A percentile compares a stretch with the other conserved stretches of the same genome.
Conservation (phyloP, 2,888 invertebrate genomes). For the Thelaira solivaga region DNA sequence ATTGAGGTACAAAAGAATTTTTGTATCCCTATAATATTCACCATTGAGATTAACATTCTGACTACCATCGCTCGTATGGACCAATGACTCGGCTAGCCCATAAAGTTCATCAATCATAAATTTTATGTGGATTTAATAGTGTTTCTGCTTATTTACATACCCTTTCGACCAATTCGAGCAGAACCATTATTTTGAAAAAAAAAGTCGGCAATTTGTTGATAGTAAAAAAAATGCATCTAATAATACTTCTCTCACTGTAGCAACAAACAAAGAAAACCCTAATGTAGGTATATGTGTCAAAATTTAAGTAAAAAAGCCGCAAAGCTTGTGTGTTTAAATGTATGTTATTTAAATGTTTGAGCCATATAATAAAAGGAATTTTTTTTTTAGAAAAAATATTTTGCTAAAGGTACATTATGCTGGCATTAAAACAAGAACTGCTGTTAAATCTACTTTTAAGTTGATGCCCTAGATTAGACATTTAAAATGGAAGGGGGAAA, state of each 20-base stretch:
- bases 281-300: background rate
- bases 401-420: background rate
- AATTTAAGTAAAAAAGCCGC: constrained; percentile 16
- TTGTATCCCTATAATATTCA: too few relatives aligned
- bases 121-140: too few relatives aligned
- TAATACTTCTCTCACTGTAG: background rate
- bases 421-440: constrained; percentile 17
- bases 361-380: background rate
- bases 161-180: too few relatives aligned
- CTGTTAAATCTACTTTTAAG: constrained; percentile 13
- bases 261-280: background rate
- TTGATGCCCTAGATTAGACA: constrained; percentile 42
- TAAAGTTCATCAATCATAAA: too few relatives aligned
- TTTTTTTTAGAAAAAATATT: background rate
- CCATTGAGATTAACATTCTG: too few relatives aligned
- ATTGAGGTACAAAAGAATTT: too few relatives aligned
- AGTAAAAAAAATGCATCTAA: background rate
- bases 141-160: too few relatives aligned
- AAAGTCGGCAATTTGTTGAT: too few relatives aligned
- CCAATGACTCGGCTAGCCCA: too few relatives aligned
- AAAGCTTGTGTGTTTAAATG: constrained; percentile 2
- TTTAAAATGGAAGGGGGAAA: background rate
- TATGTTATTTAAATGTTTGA: constrained; percentile 28
- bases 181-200: too few relatives aligned
- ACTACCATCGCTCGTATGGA: too few relatives aligned